Percentiles rank a stretch among this genome's conserved stretches.
Evolutionary conservation across 37 sponge, comb jelly and placozoan genomes (phyloP).

Genomic region (Hexactinellida sp.): DNA sequence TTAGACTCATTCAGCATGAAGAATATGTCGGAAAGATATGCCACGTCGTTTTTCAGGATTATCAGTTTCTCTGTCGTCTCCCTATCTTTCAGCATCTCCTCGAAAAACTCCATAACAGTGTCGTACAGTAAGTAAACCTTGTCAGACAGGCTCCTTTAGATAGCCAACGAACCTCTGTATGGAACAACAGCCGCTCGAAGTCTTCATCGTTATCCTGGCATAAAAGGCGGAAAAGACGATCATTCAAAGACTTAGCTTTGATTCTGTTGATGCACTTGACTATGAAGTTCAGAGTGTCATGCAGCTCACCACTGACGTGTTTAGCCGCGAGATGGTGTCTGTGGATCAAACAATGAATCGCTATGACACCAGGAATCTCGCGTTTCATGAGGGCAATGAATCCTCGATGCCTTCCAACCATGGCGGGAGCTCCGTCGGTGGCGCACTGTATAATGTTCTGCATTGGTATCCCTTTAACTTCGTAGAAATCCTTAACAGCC

Average conservation of each 20-base stretch:
- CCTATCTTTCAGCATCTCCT: not conserved
- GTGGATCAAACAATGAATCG: not conserved
- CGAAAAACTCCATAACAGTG: not conserved
- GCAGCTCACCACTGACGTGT: not conserved
- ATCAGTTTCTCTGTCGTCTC: not conserved
- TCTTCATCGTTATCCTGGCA: not conserved
- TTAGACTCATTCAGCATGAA: not conserved
- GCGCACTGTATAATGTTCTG: not conserved
- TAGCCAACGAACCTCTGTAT: too few species aligned
- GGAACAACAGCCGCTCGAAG: not conserved
- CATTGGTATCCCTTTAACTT: not conserved
- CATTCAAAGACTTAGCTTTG: not conserved
- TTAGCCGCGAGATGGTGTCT: not conserved
- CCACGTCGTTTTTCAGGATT: not conserved
- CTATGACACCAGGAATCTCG: not conserved
- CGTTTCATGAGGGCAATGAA: not conserved
- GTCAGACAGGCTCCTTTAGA: not conserved
- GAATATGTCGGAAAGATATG: not conserved
- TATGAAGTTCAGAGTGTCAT: not conserved
- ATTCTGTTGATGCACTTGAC: not conserved
- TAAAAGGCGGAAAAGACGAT: not conserved
- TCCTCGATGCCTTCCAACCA: not conserved
- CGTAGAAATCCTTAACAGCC: not conserved
- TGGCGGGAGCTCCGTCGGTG: not conserved
- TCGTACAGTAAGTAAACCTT: not conserved